Conservation (phyloP, 1,140 invertebrate genomes). For the Ooceraea biroi region DNA sequence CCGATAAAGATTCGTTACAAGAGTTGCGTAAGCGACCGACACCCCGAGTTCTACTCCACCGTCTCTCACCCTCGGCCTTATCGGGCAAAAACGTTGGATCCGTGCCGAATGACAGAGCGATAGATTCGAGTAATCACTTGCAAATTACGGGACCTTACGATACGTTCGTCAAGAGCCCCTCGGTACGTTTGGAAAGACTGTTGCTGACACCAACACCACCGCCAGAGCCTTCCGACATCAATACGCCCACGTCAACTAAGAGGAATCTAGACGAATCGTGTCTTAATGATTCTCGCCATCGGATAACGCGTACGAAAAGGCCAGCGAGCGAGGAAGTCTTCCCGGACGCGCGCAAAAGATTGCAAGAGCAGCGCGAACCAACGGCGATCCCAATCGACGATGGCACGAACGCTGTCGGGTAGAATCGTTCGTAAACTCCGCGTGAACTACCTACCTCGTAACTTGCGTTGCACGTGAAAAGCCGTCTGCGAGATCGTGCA, state of each 20-base stretch:
- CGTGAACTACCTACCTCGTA: constrained; percentile 79
- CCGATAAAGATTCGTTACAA: not conserved
- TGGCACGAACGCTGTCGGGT: not conserved
- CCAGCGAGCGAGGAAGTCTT: not conserved
- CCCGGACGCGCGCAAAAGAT: not conserved
- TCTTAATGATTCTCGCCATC: not conserved
- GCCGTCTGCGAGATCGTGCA: constrained; percentile 82
- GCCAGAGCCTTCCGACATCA: constrained; percentile 65
- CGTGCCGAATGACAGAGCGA: no score
- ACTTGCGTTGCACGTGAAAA: constrained; percentile 78
- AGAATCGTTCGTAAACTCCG: not conserved
- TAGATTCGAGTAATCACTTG: not conserved
- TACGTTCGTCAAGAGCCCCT: not conserved
- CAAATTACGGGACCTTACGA: not conserved
- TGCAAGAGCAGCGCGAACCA: not conserved
- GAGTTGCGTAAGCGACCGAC: not conserved
- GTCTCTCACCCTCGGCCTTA: constrained; percentile 65
- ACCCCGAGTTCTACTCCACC: constrained; percentile 74
- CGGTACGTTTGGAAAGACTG: constrained; percentile 5
- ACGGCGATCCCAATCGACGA: not conserved
- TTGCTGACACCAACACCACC: constrained; percentile 36
- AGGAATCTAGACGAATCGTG: not conserved
- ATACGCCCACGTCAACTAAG: constrained; percentile 54
- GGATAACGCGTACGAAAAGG: not conserved
- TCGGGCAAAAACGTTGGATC: not conserved